phyloP scores from a whole-genome alignment of 2,888 invertebrate species.

The Resseliella maxima region DNA sequence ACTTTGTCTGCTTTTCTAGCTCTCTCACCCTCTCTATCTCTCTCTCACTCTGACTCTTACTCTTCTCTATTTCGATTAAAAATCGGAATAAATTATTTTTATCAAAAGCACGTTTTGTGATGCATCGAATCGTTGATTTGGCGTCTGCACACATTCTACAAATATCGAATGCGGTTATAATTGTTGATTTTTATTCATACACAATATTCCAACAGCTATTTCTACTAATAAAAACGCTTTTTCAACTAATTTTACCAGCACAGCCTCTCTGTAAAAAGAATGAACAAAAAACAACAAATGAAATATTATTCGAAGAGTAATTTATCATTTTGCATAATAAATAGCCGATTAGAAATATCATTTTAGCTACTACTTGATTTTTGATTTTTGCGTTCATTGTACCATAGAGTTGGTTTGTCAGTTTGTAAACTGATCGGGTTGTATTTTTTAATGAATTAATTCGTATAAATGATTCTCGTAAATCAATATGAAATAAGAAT shows the following conservation, averaged over 20 bases:
- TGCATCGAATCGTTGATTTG: not conserved
- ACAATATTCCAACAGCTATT: not conserved
- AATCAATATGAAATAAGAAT: no score
- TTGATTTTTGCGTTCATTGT: not conserved
- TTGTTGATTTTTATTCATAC: not conserved
- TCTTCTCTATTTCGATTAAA: not conserved
- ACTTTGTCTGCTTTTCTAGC: no score
- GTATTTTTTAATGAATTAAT: no score
- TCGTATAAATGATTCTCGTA: no score
- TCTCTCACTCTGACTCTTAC: no score
- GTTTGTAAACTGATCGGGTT: no score
- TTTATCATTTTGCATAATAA: slow-evolving; percentile 41
- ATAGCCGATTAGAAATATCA: not conserved
- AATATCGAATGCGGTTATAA: not conserved
- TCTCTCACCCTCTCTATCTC: no score
- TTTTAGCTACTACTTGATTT: not conserved
- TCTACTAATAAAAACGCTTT: not conserved
- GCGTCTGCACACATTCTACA: not conserved
- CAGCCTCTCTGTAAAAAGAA: not conserved
- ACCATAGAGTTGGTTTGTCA: no score
- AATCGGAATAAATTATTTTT: not conserved
- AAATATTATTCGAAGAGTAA: not conserved
- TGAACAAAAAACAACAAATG: not conserved
- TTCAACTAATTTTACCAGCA: no score
- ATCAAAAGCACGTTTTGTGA: not conserved